Percentiles rank a stretch among this genome's conserved stretches.
Evolutionary conservation across 64 coral and sea anemone species (phyloP).

Genomic region (Pachyseris speciosa): DNA sequence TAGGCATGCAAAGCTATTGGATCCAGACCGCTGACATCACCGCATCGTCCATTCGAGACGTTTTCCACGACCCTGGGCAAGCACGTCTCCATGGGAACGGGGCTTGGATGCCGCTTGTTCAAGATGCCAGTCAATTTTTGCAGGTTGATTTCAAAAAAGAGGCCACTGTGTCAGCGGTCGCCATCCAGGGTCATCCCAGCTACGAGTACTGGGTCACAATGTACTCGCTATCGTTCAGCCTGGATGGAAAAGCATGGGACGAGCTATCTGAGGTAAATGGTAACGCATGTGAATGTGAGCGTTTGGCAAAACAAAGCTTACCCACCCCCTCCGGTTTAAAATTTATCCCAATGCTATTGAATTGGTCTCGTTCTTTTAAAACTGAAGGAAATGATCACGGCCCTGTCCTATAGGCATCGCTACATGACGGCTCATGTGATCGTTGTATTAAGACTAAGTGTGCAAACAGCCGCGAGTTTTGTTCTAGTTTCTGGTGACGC

Average conservation of each 20-base stretch:
- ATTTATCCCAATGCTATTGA: too few species aligned
- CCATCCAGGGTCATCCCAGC: slow-evolving; percentile 78
- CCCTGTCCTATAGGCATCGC: too few species aligned
- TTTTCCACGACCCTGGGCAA: slow-evolving; percentile 66
- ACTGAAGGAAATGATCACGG: too few species aligned
- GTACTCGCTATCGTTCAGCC: slow-evolving; percentile 71
- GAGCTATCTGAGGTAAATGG: slow-evolving; percentile 61
- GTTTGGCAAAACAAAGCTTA: too few species aligned
- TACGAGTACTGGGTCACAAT: slow-evolving; percentile 77
- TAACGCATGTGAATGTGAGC: too few species aligned
- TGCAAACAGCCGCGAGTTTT: too few species aligned
- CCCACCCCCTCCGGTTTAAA: too few species aligned
- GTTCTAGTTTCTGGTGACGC: too few species aligned
- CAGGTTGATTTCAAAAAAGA: slow-evolving; percentile 82
- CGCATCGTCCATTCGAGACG: slow-evolving; percentile 68
- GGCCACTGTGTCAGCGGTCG: slow-evolving; percentile 72
- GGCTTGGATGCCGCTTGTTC: slow-evolving; percentile 82
- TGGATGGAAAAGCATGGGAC: slow-evolving; percentile 65
- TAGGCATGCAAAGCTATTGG: slow-evolving; percentile 85
- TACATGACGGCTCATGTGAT: too few species aligned
- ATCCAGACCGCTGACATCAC: slow-evolving; percentile 71
- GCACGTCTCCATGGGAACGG: slow-evolving; percentile 83
- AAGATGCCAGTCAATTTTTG: slow-evolving; percentile 64
- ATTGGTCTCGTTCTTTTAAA: too few species aligned
- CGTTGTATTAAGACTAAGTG: too few species aligned